Percentiles rank a stretch among this genome's conserved stretches.
phyloP scores from a whole-genome alignment of 2,888 invertebrate species.

The Meganola albula region DNA sequence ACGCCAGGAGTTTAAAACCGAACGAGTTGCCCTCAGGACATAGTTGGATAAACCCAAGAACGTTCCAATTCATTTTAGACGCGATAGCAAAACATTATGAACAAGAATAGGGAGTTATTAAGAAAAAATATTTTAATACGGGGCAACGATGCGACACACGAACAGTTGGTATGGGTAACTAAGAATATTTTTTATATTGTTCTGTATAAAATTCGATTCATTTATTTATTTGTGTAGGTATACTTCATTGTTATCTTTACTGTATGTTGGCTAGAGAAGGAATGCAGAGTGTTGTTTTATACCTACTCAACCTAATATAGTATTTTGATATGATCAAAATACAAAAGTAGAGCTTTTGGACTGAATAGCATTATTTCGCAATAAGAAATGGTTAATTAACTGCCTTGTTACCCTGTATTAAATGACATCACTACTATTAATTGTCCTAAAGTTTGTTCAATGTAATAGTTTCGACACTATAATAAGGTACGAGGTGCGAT shows the following conservation, averaged over 20 bases:
- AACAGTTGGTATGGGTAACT: no score
- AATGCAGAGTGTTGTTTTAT: no score
- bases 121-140: constrained; percentile 5
- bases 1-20: constrained; percentile 56
- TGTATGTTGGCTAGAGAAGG: no score
- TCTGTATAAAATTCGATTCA: not conserved
- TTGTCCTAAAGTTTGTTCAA: not conserved
- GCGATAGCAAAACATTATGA: constrained; percentile 61
- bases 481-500: constrained; percentile 28
- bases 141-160: constrained; percentile 10
- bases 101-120: constrained; percentile 33
- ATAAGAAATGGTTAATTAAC: no score
- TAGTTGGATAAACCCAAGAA: constrained; percentile 78
- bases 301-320: no score
- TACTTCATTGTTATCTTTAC: no score
- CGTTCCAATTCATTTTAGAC: constrained; percentile 83
- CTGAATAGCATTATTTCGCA: no score
- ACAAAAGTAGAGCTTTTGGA: no score
- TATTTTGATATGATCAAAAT: no score
- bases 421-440: constrained; percentile 11
- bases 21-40: constrained; percentile 58
- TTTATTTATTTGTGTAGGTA: no score
- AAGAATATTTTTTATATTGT: not conserved
- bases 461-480: not conserved
- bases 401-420: constrained; percentile 54